Conservation (phyloP, 2,888 invertebrate genomes). For the Polymixis lichenea region DNA sequence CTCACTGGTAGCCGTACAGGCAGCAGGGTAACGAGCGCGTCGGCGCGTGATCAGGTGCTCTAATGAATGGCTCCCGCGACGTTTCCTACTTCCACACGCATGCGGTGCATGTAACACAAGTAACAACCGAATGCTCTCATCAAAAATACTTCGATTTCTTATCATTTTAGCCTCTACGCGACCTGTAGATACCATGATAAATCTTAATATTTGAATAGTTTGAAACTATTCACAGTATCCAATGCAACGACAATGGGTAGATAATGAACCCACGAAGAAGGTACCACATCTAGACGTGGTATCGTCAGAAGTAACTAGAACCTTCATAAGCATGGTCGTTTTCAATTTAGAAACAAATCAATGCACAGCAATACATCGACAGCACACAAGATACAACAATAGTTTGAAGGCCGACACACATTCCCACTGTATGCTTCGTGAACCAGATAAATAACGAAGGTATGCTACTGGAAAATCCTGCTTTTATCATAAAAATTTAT, state of each 20-base stretch:
- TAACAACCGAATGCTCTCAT: conserved; percentile 3
- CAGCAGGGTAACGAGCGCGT: neutral
- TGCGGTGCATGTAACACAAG: conserved; percentile 10
- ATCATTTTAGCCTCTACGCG: neutral
- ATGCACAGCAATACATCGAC: neutral
- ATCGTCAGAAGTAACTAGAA: neutral
- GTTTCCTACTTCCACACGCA: conserved; percentile 61
- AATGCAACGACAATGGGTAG: neutral
- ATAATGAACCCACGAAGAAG: neutral
- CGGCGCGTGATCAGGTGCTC: conserved; percentile 32
- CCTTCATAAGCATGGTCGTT: neutral
- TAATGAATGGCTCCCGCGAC: conserved; percentile 45
- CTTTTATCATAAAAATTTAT: neutral
- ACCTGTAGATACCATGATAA: neutral
- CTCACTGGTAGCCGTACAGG: conserved; percentile 12
- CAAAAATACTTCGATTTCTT: conserved; percentile 4
- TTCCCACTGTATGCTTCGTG: neutral
- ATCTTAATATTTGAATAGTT: too few relatives aligned
- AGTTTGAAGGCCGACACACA: neutral
- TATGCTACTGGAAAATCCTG: neutral
- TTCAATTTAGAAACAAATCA: neutral
- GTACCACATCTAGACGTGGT: neutral
- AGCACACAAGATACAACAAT: neutral
- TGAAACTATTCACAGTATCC: neutral
- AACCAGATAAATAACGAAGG: neutral